Percentiles rank a stretch among this genome's conserved stretches.
phyloP scores from a whole-genome alignment of 1,140 invertebrate genomes.

The Delia radicum region DNA sequence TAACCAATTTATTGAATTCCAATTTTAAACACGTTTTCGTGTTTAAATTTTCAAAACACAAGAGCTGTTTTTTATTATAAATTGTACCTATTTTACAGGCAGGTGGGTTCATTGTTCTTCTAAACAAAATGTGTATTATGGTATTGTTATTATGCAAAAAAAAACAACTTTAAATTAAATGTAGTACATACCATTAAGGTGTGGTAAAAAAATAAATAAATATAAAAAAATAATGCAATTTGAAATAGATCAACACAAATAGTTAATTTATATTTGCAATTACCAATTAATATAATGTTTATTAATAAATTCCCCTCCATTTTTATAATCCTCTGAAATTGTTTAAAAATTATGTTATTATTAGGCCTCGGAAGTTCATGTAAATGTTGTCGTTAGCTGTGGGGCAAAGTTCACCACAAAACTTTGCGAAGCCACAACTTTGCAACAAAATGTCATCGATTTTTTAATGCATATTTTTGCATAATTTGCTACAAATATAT shows the following conservation, averaged over 20 bases:
- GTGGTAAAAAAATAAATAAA: neutral
- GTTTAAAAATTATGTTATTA: no score
- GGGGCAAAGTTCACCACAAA: no score
- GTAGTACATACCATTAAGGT: neutral
- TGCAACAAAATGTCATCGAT: no score
- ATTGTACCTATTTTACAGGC: neutral
- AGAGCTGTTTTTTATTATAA: neutral
- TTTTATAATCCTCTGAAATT: no score
- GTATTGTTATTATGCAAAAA: neutral
- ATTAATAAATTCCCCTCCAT: neutral
- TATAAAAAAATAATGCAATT: no score
- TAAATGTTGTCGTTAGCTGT: no score
- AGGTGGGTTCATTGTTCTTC: neutral
- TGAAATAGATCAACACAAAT: neutral
- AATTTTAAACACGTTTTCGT: neutral
- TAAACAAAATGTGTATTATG: neutral
- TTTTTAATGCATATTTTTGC: no score
- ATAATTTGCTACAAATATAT: no score
- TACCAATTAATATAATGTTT: neutral
- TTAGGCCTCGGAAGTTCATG: no score
- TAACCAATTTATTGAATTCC: conserved; percentile 4
- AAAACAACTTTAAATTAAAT: neutral
- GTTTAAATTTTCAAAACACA: neutral
- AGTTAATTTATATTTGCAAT: neutral
- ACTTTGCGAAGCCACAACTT: no score